Evolutionary conservation across 1,140 invertebrate genomes (phyloP), one percentile per base, ranked within the genome.

Genomic region (Charaxes varanes): DNA sequence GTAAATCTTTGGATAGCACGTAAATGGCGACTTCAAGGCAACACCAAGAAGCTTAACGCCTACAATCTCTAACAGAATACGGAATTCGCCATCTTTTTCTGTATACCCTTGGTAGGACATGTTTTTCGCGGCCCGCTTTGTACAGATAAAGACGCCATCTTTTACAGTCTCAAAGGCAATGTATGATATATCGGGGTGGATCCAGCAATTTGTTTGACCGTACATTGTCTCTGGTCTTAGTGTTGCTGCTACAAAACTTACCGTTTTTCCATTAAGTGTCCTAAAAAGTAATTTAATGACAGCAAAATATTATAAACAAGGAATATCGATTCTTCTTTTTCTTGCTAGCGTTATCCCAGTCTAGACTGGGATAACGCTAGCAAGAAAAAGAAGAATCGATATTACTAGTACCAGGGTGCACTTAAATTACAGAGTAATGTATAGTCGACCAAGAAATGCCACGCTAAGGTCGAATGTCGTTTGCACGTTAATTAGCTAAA

Each of bases 221-320:
- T 99, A 99, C 98, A 99, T 99, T 1, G 98, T 99, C 86, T 99
- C 98, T 6, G 98, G 97, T 51, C 97, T 86, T 3, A 99, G 83
- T 8, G 98, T 99, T n/a, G 97, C 98, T 22, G 97, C 97, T 6
- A 99, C 96, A 28, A 99, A 87, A 76, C 85, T 98, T 12, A 98
- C 87, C 4, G 87, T 66, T 63, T 90, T 88, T 2, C 80, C 80
- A 42, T 73, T 54, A 33, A 90, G 73, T 36, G 56, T 35, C 30
- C 90, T 92, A 48, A 27, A 85, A 85, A n/a, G n/a, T n/a, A n/a
- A n/a, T n/a, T n/a, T n/a, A n/a, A n/a, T n/a, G 6, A 28, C 10
- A 28, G 1, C 19, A 28, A 24, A 33, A 42, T 28, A 21, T 32
- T 13, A 28, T 37, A 41, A n/a, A n/a, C n/a, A n/a, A n/a, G n/a